phyloP scores from a whole-genome alignment of 2,113 vertebrate genomes.

The Chlamydotis undulata region DNA sequence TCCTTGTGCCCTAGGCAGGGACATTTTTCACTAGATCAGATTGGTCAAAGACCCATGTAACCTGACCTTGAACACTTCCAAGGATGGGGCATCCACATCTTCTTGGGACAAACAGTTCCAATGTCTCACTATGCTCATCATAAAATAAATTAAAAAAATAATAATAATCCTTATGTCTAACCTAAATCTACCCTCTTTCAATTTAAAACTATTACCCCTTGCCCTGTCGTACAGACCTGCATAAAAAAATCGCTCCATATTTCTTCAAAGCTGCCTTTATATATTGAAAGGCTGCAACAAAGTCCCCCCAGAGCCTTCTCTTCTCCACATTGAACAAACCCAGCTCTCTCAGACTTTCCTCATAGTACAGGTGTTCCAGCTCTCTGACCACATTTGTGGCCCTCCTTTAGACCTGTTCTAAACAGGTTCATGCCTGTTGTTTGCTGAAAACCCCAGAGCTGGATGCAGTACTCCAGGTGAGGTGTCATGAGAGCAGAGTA shows the following conservation, averaged over 20 bases:
- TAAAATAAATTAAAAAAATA: neutral
- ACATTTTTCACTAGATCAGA: neutral
- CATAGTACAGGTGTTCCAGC: neutral
- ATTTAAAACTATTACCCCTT: neutral
- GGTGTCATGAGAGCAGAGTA: fast-evolving
- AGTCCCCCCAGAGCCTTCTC: neutral
- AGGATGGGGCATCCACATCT: too few species aligned
- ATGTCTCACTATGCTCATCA: neutral
- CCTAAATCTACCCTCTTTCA: neutral
- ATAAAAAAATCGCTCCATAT: neutral
- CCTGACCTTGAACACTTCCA: neutral
- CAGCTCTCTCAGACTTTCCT: neutral
- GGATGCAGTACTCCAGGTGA: too few species aligned
- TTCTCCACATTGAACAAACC: neutral
- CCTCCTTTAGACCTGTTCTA: neutral
- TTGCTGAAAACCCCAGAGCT: neutral
- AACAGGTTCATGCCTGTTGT: neutral
- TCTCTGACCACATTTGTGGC: neutral
- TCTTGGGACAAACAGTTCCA: neutral
- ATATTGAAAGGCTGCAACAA: neutral
- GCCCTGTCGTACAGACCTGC: neutral
- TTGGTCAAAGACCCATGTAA: neutral
- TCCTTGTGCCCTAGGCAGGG: fast-evolving
- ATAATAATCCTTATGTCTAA: neutral
- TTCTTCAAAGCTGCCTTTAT: neutral